Evolutionary conservation across 2,888 invertebrate genomes (phyloP).

Genomic region (Meganola albula): DNA sequence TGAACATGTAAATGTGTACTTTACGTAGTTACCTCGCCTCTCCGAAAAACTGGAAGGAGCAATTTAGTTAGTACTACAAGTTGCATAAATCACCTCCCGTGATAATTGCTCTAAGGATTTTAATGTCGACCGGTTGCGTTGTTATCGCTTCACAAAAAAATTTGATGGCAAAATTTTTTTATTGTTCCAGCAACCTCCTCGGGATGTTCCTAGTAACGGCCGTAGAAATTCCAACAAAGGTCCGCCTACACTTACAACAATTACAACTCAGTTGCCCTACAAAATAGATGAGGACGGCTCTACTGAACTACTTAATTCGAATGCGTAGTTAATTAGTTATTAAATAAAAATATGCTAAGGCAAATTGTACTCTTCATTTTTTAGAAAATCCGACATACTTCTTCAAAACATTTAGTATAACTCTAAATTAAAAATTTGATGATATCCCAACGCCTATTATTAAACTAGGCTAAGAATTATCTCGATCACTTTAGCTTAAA

Average conservation of each 20-base stretch:
- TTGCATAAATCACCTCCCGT: no score
- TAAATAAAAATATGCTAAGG: constrained; percentile 20
- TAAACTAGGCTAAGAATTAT: no score
- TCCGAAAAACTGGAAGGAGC: no score
- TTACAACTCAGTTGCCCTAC: constrained; percentile 74
- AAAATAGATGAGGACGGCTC: constrained; percentile 81
- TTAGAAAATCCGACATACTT: no score
- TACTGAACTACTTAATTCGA: constrained; percentile 55
- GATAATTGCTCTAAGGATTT: no score
- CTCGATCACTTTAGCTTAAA: not conserved
- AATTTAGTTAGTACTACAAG: no score
- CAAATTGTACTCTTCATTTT: not conserved
- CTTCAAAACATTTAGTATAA: no score
- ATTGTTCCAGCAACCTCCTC: constrained; percentile 18
- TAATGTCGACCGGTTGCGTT: no score
- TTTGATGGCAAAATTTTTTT: not conserved
- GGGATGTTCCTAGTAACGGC: constrained; percentile 10
- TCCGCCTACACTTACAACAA: constrained; percentile 51
- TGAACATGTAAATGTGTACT: no score
- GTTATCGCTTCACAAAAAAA: not conserved
- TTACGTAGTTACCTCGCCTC: no score
- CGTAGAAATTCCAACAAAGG: constrained; percentile 21
- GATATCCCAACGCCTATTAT: no score
- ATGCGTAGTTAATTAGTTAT: constrained; percentile 31
- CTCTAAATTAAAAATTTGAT: no score